These are phyloP conservation scores for Coendou prehensilis DNA, from an alignment of 2,797 vertebrate species.

Conservation along the genomic window DNA sequence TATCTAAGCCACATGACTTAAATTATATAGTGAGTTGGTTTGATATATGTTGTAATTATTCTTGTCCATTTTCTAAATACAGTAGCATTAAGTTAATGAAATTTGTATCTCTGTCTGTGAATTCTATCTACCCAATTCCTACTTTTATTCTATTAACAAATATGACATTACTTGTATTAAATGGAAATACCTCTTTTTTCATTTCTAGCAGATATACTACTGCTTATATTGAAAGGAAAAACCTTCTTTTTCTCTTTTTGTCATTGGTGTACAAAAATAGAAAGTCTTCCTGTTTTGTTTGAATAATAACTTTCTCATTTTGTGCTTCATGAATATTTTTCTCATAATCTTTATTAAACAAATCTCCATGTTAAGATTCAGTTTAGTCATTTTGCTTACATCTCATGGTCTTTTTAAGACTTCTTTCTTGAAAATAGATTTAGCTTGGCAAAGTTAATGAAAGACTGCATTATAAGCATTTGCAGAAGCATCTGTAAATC, in stretches of 20 bases:
- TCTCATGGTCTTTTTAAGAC: slow-evolving; percentile 56
- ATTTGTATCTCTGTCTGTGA: slow-evolving; percentile 23
- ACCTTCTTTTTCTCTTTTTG: neutral
- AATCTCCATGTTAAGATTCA: slow-evolving; percentile 67
- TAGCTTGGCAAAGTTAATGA: slow-evolving; percentile 72
- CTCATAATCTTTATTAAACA: slow-evolving; percentile 75
- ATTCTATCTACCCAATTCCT: neutral
- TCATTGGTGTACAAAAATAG: slow-evolving; percentile 65
- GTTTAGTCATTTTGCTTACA: slow-evolving; percentile 70
- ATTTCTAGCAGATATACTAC: slow-evolving; percentile 6
- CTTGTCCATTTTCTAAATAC: slow-evolving; percentile 65
- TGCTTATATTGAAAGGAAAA: slow-evolving; percentile 31
- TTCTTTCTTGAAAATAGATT: slow-evolving; percentile 72
- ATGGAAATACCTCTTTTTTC: neutral
- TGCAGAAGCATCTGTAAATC: slow-evolving; percentile 70
- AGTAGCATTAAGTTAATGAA: slow-evolving; percentile 30
- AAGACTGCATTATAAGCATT: slow-evolving; percentile 68
- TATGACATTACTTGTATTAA: slow-evolving; percentile 26
- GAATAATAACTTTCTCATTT: slow-evolving; percentile 67
- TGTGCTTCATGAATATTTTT: slow-evolving; percentile 76
- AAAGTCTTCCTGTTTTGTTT: slow-evolving; percentile 62
- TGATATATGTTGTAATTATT: slow-evolving; percentile 45
- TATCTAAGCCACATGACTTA: slow-evolving; percentile 49
- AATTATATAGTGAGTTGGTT: neutral
- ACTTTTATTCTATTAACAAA: slow-evolving; percentile 41